These are phyloP conservation scores for Danio albolineatus DNA, from an alignment of 2,797 vertebrate species.

Conservation along the genomic window DNA sequence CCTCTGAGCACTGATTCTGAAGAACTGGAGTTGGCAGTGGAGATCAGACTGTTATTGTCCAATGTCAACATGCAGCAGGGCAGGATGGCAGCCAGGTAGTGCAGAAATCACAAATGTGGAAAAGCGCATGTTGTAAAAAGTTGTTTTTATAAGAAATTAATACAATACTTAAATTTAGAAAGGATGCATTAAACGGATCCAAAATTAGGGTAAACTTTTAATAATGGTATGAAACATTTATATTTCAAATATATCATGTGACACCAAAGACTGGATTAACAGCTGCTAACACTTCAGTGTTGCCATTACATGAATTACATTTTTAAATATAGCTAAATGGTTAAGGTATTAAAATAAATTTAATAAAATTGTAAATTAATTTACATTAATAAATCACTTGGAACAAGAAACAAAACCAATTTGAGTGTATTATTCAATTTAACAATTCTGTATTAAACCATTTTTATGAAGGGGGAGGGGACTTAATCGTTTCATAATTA, in stretches of 20 bases:
- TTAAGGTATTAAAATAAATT: too few species aligned
- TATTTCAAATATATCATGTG: background rate
- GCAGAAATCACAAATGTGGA: slow-evolving; percentile 17
- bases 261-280: background rate
- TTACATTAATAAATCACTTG: too few species aligned
- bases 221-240: background rate
- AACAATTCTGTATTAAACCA: too few species aligned
- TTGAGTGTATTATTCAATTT: too few species aligned
- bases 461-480: too few species aligned
- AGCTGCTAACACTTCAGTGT: background rate
- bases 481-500: too few species aligned
- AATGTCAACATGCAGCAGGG: slow-evolving; percentile 84
- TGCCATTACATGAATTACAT: background rate
- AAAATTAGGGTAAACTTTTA: background rate
- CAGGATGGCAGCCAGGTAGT: slow-evolving; percentile 83
- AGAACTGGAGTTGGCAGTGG: slow-evolving; percentile 81
- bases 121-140: background rate
- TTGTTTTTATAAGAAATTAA: background rate
- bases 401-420: too few species aligned
- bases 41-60: slow-evolving; percentile 84
- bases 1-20: slow-evolving; percentile 63
- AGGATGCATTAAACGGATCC: background rate
- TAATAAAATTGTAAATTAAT: too few species aligned
- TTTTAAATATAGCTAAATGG: too few species aligned
- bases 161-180: background rate